These are phyloP conservation scores for Etia nguti DNA, from an alignment of 2,113 vertebrate genomes.

Conservation along the genomic window DNA sequence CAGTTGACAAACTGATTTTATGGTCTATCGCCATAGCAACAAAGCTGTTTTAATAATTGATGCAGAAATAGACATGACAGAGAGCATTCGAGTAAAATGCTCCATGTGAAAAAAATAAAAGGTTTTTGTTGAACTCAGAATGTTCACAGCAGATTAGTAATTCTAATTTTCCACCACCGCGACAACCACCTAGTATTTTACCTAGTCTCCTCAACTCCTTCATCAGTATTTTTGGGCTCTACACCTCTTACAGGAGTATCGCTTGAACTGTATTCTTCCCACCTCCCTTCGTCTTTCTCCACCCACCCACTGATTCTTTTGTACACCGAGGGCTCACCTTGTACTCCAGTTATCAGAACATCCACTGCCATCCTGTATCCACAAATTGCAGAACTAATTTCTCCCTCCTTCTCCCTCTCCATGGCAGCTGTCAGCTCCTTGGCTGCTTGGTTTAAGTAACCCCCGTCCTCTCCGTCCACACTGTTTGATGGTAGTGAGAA, in stretches of 20 bases:
- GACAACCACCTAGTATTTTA: neutral
- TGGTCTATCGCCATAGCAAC: neutral
- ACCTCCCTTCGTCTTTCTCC: neutral
- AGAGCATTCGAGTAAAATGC: neutral
- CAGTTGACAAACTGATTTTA: neutral
- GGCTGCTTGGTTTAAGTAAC: slow-evolving; percentile 69
- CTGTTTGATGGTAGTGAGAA: slow-evolving; percentile 44
- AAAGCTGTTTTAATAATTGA: neutral
- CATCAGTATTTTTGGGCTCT: neutral
- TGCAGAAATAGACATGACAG: neutral
- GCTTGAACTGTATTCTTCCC: neutral
- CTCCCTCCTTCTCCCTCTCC: slow-evolving; percentile 65
- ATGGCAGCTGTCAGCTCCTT: slow-evolving; percentile 60
- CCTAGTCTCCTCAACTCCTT: neutral
- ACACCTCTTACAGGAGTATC: neutral
- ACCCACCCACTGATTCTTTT: neutral
- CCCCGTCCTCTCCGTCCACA: slow-evolving; percentile 22
- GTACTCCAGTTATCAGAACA: slow-evolving; percentile 79
- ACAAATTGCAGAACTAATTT: slow-evolving; percentile 74
- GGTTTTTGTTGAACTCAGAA: neutral
- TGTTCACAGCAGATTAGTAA: neutral
- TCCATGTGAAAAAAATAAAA: neutral
- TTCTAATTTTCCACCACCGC: neutral
- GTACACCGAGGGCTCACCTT: slow-evolving; percentile 60
- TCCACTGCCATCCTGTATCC: slow-evolving; percentile 80